Base-by-base conservation (phyloP, 2,113 vertebrate genomes). In the Eolophus roseicapilla region DNA sequence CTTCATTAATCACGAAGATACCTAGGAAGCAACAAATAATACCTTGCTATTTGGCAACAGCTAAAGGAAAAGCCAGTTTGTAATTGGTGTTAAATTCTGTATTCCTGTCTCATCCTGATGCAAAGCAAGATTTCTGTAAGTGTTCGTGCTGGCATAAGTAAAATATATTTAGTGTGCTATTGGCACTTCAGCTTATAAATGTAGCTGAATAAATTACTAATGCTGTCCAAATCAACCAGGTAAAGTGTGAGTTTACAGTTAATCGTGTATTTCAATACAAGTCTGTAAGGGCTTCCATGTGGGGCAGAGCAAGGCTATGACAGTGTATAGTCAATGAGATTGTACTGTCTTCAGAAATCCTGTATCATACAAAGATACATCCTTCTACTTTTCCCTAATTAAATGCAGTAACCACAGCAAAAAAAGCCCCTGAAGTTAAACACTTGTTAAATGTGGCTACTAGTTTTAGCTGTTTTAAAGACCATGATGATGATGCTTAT, bases 1-100 rank as follows among this genome's bases (percentile, higher is more conserved):
- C 80, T 96, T 95, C 84, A 91, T 97, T 97, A 97, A 97, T 97
- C 86, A 93, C 88, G 62, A 91, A 93, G 94, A 95, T 96, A 88
- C 94, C 92, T 88, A 82, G 81, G 95, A 96, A 94, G 89, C 69
- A 96, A 91, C 94, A 93, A 94, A 97, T 93, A 95, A 90, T 79
- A 86, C 83, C 49, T 64, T 81, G 49, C 82, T 95, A 50, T 93
- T 95, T 95, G 82, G 83, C 82, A 95, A 52, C 50, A 82, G 86
- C 69, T 88, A 71, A 95, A 95, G 69, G 77, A 92, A 95, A 83
- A 91, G 57, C 14, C 50, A 29, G 43, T 57, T 57, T 93, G 74
- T 65, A 87, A 64, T 76, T 79, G 81, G 65, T 79, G 62, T 92
- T 96, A 93, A 92, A 90, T 94, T 73, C 86, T 86, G 52, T n/a